Evolutionary conservation across 2,888 invertebrate species (phyloP), one percentile per base, ranked within the genome.

Genomic region (Amblyjoppa fuscipennis): DNA sequence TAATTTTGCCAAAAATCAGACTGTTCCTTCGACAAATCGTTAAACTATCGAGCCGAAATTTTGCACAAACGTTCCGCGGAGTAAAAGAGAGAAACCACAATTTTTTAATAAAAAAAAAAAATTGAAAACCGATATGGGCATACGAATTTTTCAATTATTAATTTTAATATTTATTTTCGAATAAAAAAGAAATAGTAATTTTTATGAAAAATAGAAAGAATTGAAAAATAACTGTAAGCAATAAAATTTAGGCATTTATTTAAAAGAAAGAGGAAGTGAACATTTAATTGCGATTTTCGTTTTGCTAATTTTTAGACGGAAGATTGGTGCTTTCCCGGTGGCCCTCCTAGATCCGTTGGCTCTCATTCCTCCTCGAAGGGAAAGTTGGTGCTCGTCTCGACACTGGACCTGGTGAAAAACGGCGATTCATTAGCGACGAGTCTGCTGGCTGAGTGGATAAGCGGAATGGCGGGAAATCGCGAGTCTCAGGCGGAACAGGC

Each of bases 381-480:
- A 84, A 93, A 93, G 78, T 20, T 94, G 38, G 88, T 94, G 25
- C 85, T 94, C n/a, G 94, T 98, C 82, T 98, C 98, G 85, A 98
- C 98, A 0, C 94, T 98, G 77, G 97, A 97, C 92, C 94, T 98
- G 89, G 95, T 96, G 11, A 95, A 96, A 68, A 95, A 95, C 86
- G 95, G 96, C 34, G 96, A 96, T 83, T 95, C 96, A 84, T 95
- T 97, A 85, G 95, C 97, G 0, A 93, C 98, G 41, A 97, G 97
- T 92, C 94, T 99, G 68, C 95, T 99, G 68, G 95, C 96, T 80
- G 97, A 98, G 93, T 97, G 98, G 96, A 91, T 99, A 25, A 96
- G 96, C 88, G 99, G 99, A 6, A 95, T 97, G 91, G 95, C 97
- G 61, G 97, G 97, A 1, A 96, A 96, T 83, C 90, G 94, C 20